Base-by-base conservation (phyloP, 2,113 vertebrate species). In the Hippocampus comes region DNA sequence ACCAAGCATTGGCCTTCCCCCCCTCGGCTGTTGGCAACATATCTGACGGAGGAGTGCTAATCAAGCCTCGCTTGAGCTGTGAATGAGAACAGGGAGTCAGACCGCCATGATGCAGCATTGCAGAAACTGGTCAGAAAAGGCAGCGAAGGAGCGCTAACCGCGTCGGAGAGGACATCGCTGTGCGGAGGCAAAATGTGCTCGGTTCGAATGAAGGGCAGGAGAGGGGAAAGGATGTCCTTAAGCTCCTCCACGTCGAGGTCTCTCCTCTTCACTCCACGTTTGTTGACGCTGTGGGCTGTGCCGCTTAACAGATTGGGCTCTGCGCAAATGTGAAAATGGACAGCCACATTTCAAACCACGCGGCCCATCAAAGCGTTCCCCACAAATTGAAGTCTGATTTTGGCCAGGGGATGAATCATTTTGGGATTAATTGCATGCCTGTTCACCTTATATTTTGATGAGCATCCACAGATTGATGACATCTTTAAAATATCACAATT, bases 201-300 rank as follows among this genome's bases (percentile, higher is more conserved):
- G 5, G 93, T 96, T 23, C 97, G 92, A 79, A 99, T 93, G 78
- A 94, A 97, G 66, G 97, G 95, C 74, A 98, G 59, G 66, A 99
- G 94, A 5, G 95, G 91, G 75, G 97, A 98, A 73, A 99, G 92
- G 78, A 97, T 97, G 82, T 99, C 97, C 83, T 95, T 94, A 23
- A 99, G 92, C 89, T 99, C 97, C 85, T 99, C 97, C 6, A 95
- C 87, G 67, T 99, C 97, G 91, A 99, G 93, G 91, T 99, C 97
- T 81, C 96, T 90, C 73, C 96, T 93, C 81, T 98, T 99, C 57
- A 99, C 96, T 25, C 97, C 97, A 77, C 97, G 93, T 79, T 98
- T 99, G 90, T 98, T 99, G 85, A 99, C 96, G 57, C 97, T 99
- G 87, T 99, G 97, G 75, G 97, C 96, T 70, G 97, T 99, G 82